Base-by-base conservation (phyloP, 1,140 invertebrate genomes). In the Papilio machaon region DNA sequence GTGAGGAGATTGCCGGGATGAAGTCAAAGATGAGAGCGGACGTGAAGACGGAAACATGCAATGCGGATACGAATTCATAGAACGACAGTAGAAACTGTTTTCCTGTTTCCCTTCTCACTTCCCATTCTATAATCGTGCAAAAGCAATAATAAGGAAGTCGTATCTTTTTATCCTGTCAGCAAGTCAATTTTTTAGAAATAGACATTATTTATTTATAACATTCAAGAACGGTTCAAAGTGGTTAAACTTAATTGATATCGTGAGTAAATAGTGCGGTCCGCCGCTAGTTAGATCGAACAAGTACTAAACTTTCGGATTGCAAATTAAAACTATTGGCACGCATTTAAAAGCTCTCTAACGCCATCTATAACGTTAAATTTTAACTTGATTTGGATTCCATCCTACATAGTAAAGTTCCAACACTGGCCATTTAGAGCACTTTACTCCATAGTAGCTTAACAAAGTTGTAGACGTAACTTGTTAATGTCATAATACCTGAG, bases 401-500 rank as follows among this genome's bases (percentile, higher is more conserved):
- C n/a, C n/a, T 23, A 38, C 64, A 35, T 70, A 5, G 13, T 38
- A 70, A 70, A 70, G 64, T 70, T 35, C 4, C 30, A 35, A 9
- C 23, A 15, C 13, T 35, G 60, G 60, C 64, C 64, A 35, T 70
- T 70, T 35, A 70, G 30, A 4, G 13, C 64, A 38, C 30, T 70
- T 35, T 70, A 70, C 15, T 38, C 38, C 23, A 70, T 35, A 70
- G 15, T 35, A 70, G 23, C 30, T 10, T 23, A 70, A 70, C 64
- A 19, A 64, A 35, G 60, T 64, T 11, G 30, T 64, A 13, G 60
- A 64, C 23, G 11, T 35, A 70, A 70, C 64, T 70, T 70, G 64
- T 70, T 70, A 70, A 70, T 70, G 30, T 70, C 38, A 70, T 70
- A 70, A 70, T 64, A 64, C 58, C 58, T 10, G 23, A 4, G n/a